Conservation (phyloP, 2,888 invertebrate species). For the Noctua janthina region DNA sequence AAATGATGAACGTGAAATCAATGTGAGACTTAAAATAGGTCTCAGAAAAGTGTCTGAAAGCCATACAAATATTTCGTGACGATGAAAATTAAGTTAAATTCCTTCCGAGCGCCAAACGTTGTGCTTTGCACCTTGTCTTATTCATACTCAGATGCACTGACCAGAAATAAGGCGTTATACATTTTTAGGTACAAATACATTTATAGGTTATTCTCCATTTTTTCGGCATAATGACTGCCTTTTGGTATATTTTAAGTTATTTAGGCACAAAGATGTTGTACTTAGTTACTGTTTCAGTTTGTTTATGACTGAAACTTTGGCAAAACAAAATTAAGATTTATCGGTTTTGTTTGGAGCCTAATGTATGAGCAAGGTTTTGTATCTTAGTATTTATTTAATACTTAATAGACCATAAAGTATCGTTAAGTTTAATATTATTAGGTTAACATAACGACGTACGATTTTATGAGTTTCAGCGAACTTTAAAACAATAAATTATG, state of each 20-base stretch:
- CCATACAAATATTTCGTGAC: not conserved
- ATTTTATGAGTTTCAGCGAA: not conserved
- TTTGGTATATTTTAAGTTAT: not conserved
- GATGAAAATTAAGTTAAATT: not conserved
- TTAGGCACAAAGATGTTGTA: not conserved
- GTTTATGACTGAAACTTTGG: slow-evolving; percentile 31
- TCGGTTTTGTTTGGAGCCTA: slow-evolving; percentile 50
- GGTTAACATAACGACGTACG: slow-evolving; percentile 1
- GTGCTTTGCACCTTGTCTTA: not conserved
- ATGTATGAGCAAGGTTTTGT: slow-evolving; percentile 25
- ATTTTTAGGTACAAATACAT: not conserved
- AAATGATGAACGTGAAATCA: not conserved
- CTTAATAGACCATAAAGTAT: slow-evolving; percentile 51
- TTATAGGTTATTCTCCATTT: not conserved
- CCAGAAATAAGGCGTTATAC: not conserved
- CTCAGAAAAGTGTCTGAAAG: not conserved
- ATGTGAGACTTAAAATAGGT: not conserved
- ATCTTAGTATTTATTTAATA: slow-evolving; percentile 22
- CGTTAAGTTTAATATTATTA: slow-evolving; percentile 28
- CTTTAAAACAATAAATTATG: not conserved
- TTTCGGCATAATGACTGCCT: not conserved
- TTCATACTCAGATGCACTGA: not conserved
- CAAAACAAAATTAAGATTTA: slow-evolving; percentile 53
- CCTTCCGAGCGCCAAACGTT: not conserved
- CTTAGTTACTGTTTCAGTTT: not conserved